A percentile compares a stretch with the other conserved stretches of the same genome.
These are phyloP conservation scores for Cyprinodon brontotheroides DNA, from an alignment of 2,113 vertebrate species.

Conservation along the genomic window DNA sequence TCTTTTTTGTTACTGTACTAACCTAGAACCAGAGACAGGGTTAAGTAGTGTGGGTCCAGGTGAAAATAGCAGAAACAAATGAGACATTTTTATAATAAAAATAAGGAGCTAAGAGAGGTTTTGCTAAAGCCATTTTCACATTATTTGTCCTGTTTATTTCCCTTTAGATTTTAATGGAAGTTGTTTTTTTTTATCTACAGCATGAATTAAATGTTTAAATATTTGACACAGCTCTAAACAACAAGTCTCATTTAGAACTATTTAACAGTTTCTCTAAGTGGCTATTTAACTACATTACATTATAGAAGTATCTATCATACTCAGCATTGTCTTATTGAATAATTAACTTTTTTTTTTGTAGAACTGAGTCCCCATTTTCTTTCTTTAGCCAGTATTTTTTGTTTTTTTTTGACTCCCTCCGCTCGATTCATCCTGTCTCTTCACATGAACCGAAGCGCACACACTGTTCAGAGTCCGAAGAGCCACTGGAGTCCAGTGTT, in stretches of 20 bases:
- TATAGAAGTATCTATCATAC: background rate
- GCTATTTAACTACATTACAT: background rate
- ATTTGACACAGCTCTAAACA: background rate
- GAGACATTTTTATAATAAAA: slow-evolving; percentile 3
- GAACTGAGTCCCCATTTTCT: background rate
- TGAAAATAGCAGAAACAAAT: background rate
- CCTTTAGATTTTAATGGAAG: too few species aligned
- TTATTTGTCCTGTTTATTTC: slow-evolving; percentile 21
- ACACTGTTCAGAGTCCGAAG: slow-evolving; percentile 49
- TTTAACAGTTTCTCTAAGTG: background rate
- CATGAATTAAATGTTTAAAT: background rate
- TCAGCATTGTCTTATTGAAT: background rate
- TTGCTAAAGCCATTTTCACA: slow-evolving; percentile 21
- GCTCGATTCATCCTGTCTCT: slow-evolving; percentile 35
- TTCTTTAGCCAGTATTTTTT: background rate
- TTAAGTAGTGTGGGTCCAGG: slow-evolving; percentile 34
- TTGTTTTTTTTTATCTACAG: too few species aligned
- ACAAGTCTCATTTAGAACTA: background rate
- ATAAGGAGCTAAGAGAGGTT: slow-evolving; percentile 14
- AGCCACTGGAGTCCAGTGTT: slow-evolving; percentile 62
- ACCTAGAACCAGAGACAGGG: slow-evolving; percentile 50
- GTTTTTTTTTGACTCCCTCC: background rate
- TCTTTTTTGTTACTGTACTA: slow-evolving; percentile 24
- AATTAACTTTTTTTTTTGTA: background rate
- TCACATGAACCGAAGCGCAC: slow-evolving; percentile 33